Conservation (phyloP, 2,113 vertebrate genomes). For the Solea solea region DNA sequence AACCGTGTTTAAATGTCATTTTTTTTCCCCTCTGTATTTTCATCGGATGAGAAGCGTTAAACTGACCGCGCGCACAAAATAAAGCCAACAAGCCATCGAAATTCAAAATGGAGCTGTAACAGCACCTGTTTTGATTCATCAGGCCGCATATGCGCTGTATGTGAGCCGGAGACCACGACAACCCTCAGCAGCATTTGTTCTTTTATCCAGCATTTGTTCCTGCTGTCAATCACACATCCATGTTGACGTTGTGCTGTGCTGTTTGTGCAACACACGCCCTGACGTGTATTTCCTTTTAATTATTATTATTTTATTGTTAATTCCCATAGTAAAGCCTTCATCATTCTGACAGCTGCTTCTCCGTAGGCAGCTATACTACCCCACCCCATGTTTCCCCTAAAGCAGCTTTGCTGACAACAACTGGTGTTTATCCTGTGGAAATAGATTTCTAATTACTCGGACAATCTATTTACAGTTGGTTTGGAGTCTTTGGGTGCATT, state of each 20-base stretch:
- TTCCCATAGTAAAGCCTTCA: constrained; percentile 23
- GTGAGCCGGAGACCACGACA: constrained; percentile 18
- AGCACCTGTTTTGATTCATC: constrained; percentile 81
- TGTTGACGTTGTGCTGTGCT: constrained; percentile 27
- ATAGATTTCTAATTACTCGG: constrained; percentile 63
- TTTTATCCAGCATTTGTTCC: neutral
- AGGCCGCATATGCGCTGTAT: constrained; percentile 61
- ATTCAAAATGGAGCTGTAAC: constrained; percentile 79
- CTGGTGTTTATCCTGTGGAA: constrained; percentile 64
- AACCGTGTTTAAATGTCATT: constrained; percentile 3
- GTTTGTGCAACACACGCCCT: constrained; percentile 5
- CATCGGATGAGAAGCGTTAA: neutral
- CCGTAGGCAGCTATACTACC: constrained; percentile 59
- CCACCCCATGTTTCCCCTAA: constrained; percentile 70
- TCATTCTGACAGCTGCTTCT: constrained; percentile 72
- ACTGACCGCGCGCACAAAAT: constrained; percentile 22
- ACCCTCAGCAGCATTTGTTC: constrained; percentile 34
- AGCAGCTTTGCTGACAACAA: constrained; percentile 63
- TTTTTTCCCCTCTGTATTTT: neutral
- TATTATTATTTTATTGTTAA: neutral
- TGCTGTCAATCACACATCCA: constrained; percentile 59
- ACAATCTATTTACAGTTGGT: constrained; percentile 59
- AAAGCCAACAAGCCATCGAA: constrained; percentile 60
- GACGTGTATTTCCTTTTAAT: neutral
- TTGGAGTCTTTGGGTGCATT: constrained; percentile 32